phyloP scores from a whole-genome alignment of 2,888 invertebrate species.

The Chromoteleia sp. region DNA sequence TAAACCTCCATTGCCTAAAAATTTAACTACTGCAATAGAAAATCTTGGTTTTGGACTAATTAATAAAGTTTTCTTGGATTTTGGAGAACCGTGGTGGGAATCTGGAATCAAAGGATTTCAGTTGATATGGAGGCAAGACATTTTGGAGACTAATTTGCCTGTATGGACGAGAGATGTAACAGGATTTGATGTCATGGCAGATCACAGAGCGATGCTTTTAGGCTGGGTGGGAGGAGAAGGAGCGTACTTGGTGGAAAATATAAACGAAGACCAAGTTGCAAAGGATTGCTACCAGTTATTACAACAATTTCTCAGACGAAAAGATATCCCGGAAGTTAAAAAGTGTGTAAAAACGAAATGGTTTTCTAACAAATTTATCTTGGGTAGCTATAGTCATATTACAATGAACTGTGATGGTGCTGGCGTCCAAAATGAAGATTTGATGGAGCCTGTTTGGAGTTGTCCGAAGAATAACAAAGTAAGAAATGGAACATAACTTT shows the following conservation, averaged over 20 bases:
- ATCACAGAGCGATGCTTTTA: slow-evolving; percentile 85
- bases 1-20: slow-evolving; percentile 86
- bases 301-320: slow-evolving; percentile 84
- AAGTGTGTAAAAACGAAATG: slow-evolving; percentile 86
- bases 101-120: slow-evolving; percentile 86
- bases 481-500: no score
- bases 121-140: slow-evolving; percentile 85
- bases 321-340: slow-evolving; percentile 85
- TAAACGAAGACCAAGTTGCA: slow-evolving; percentile 85
- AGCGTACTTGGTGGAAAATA: slow-evolving; percentile 86
- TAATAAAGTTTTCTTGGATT: slow-evolving; percentile 89
- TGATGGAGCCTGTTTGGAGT: slow-evolving; percentile 85
- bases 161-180: slow-evolving; percentile 87
- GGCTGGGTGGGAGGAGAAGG: slow-evolving; percentile 89
- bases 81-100: slow-evolving; percentile 88
- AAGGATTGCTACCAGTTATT: slow-evolving; percentile 86
- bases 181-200: slow-evolving; percentile 88
- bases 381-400: slow-evolving; percentile 87
- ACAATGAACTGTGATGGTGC: slow-evolving; percentile 85
- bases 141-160: slow-evolving; percentile 73
- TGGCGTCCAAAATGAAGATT: slow-evolving; percentile 81
- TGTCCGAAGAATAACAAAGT: slow-evolving; percentile 75
- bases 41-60: slow-evolving; percentile 88
- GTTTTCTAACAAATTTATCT: slow-evolving; percentile 86
- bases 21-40: slow-evolving; percentile 85